Conservation (phyloP, 2,113 vertebrate genomes). For the Sorex araneus region DNA sequence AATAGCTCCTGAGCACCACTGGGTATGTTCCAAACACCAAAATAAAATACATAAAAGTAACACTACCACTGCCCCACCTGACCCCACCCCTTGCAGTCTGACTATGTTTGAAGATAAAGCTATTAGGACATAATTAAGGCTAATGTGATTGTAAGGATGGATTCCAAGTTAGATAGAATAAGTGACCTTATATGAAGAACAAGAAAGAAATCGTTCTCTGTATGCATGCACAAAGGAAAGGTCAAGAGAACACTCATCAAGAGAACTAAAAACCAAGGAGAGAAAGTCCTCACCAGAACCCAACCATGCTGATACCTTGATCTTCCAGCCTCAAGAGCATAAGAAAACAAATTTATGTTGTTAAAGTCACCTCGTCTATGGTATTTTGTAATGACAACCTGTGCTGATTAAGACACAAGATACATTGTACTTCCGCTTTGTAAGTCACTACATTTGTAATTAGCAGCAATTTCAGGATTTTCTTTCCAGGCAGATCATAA, state of each 20-base stretch:
- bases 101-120: neutral
- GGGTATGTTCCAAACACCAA: too few relatives aligned
- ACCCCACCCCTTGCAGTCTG: neutral
- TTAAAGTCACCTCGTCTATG: neutral
- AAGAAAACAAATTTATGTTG: constrained; percentile 17
- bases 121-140: neutral
- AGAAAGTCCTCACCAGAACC: neutral
- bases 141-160: neutral
- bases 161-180: neutral
- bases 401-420: neutral
- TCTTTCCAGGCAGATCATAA: constrained; percentile 6
- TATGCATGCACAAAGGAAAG: neutral
- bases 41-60: too few relatives aligned
- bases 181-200: neutral
- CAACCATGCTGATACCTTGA: neutral
- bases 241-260: neutral
- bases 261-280: neutral
- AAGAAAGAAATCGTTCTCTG: neutral
- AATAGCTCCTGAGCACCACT: too few relatives aligned
- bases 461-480: neutral
- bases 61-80: too few relatives aligned
- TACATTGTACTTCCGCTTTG: neutral
- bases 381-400: neutral
- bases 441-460: neutral
- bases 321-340: neutral